Conservation (phyloP, 2,113 vertebrate genomes). For the Ariopsis seemanni region DNA sequence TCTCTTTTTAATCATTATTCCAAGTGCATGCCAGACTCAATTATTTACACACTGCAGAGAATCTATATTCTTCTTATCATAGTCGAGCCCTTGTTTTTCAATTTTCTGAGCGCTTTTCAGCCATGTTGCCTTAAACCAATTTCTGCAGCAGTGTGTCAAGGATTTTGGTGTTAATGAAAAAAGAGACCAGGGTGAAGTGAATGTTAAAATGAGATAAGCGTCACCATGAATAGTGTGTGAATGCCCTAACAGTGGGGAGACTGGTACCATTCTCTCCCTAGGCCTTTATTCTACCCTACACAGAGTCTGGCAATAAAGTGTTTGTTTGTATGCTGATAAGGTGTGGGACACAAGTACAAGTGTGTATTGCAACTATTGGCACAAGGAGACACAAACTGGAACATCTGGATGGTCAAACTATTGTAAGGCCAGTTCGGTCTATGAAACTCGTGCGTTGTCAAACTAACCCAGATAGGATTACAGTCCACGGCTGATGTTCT, state of each 20-base stretch:
- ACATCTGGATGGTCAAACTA: conserved; percentile 5
- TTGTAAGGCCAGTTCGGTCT: not conserved
- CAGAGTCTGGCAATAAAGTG: conserved; percentile 37
- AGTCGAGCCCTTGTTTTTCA: conserved; percentile 57
- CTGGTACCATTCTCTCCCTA: not conserved
- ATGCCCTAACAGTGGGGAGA: conserved; percentile 43
- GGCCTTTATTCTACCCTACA: conserved; percentile 27
- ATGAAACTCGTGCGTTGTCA: not conserved
- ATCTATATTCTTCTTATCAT: conserved; percentile 50
- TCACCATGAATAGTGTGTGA: conserved; percentile 42
- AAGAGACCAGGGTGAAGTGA: conserved; percentile 55
- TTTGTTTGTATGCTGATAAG: conserved; percentile 50
- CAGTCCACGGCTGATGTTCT: no score
- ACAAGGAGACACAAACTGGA: not conserved
- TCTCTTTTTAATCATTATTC: conserved; percentile 41
- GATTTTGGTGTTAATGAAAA: conserved; percentile 66
- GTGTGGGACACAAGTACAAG: conserved; percentile 23
- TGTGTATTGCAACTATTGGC: conserved; percentile 39
- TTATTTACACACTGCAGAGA: conserved; percentile 46
- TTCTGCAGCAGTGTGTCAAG: conserved; percentile 52
- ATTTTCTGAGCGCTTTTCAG: conserved; percentile 55
- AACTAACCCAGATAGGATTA: not conserved
- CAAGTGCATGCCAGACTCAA: conserved; percentile 30
- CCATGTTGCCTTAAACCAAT: conserved; percentile 66
- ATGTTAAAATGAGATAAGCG: conserved; percentile 64